Conservation (phyloP, 2,797 vertebrate genomes). For the Anabas testudineus region DNA sequence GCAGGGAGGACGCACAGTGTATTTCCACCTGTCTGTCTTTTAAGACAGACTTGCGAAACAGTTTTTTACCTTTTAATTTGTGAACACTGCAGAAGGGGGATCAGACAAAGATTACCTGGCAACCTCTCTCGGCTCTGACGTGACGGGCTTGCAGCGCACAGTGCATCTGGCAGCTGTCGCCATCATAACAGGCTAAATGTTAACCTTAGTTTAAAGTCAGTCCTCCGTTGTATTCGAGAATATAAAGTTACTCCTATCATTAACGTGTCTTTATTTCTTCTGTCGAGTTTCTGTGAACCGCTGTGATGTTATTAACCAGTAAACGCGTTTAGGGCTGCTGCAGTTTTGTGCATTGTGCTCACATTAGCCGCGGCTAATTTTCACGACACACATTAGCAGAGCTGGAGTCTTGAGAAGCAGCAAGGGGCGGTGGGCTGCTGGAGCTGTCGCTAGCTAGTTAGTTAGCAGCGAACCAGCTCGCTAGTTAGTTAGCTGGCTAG, state of each 20-base stretch:
- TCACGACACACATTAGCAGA: slow-evolving; percentile 40
- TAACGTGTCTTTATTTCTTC: background rate
- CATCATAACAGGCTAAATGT: slow-evolving; percentile 64
- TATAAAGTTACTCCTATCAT: slow-evolving; percentile 3
- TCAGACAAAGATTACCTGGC: slow-evolving; percentile 32
- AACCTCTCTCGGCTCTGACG: slow-evolving; percentile 47
- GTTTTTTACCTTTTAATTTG: background rate
- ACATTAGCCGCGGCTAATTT: slow-evolving; percentile 40
- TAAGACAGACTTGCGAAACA: too few species aligned
- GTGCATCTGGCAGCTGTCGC: slow-evolving; percentile 75
- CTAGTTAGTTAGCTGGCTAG: slow-evolving; percentile 11
- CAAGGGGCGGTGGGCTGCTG: slow-evolving; percentile 60
- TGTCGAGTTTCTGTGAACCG: slow-evolving; percentile 6
- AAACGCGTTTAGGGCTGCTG: slow-evolving; percentile 14
- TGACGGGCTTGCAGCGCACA: slow-evolving; percentile 23
- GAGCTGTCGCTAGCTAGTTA: slow-evolving; percentile 29
- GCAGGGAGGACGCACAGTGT: too few species aligned
- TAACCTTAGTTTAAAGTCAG: slow-evolving; percentile 50
- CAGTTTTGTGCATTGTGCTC: slow-evolving; percentile 12
- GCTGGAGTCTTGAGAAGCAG: slow-evolving; percentile 68
- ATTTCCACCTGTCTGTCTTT: too few species aligned
- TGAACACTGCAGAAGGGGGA: slow-evolving; percentile 31
- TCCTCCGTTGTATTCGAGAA: slow-evolving; percentile 26
- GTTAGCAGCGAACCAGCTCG: slow-evolving; percentile 20
- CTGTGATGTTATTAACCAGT: slow-evolving; percentile 33